phyloP scores from a whole-genome alignment of 2,113 vertebrate genomes.

The Hydropotes inermis region DNA sequence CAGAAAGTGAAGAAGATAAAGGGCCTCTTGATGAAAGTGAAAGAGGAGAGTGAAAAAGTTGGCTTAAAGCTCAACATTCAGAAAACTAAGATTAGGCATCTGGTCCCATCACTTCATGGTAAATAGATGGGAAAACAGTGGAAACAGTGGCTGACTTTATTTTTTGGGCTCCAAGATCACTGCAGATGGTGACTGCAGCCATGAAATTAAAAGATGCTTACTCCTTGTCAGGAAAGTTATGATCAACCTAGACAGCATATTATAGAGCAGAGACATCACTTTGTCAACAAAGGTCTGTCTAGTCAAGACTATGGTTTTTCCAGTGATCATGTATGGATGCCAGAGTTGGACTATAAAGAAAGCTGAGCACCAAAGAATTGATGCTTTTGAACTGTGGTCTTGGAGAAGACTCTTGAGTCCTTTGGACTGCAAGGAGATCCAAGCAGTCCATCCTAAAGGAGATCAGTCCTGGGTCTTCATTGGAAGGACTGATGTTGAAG shows the following conservation, averaged over 20 bases:
- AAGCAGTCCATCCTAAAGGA: neutral
- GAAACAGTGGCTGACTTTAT: no score
- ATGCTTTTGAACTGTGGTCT: neutral
- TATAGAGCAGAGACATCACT: neutral
- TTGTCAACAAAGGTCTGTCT: neutral
- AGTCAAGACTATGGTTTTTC: neutral
- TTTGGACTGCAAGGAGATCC: neutral
- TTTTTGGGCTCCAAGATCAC: no score
- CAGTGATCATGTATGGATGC: neutral
- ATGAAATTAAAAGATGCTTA: neutral
- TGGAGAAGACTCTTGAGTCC: neutral
- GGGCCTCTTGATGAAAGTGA: no score
- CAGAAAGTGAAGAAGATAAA: no score
- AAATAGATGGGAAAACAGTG: no score
- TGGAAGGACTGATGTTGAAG: neutral
- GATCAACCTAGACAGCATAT: neutral
- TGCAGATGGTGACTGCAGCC: neutral
- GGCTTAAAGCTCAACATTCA: no score
- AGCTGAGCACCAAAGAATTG: fast-evolving
- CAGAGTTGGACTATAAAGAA: neutral
- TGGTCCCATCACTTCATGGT: no score
- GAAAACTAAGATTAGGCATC: no score
- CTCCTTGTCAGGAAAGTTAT: neutral
- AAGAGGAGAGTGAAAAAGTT: no score
- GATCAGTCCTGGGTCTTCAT: no score